Conservation (phyloP, 1,140 invertebrate genomes). For the Drosophila rhopaloa region DNA sequence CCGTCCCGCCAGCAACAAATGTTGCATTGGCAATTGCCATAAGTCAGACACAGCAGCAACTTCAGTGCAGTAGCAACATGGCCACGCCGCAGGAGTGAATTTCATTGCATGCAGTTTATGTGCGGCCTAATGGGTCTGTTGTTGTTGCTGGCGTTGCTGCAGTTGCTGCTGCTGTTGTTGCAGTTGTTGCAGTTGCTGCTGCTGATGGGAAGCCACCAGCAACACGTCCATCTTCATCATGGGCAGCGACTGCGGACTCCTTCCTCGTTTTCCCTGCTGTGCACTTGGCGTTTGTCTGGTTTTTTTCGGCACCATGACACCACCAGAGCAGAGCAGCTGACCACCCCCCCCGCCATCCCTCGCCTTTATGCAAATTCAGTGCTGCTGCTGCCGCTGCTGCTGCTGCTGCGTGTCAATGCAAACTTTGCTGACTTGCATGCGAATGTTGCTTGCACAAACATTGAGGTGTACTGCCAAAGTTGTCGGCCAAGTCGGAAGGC, state of each 20-base stretch:
- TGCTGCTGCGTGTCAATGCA: slow-evolving; percentile 80
- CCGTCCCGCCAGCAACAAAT: slow-evolving; percentile 64
- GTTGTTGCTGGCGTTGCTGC: slow-evolving; percentile 41
- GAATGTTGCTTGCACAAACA: slow-evolving; percentile 83
- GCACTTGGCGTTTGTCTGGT: slow-evolving; percentile 73
- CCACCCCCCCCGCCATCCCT: slow-evolving; percentile 19
- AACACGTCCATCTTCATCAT: slow-evolving; percentile 82
- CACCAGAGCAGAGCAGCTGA: slow-evolving; percentile 49
- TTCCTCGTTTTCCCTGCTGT: slow-evolving; percentile 51
- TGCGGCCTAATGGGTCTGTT: slow-evolving; percentile 76
- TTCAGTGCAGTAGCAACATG: slow-evolving; percentile 73
- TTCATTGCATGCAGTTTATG: slow-evolving; percentile 78
- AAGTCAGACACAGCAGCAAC: slow-evolving; percentile 68
- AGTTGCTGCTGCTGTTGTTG: slow-evolving; percentile 29
- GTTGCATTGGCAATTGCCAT: slow-evolving; percentile 83
- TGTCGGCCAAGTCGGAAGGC: slow-evolving; percentile 54
- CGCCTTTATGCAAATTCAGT: slow-evolving; percentile 78
- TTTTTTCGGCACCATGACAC: slow-evolving; percentile 79
- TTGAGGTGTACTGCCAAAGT: slow-evolving; percentile 79
- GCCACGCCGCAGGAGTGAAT: slow-evolving; percentile 75
- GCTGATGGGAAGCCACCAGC: slow-evolving; percentile 77
- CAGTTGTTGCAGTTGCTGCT: slow-evolving; percentile 25
- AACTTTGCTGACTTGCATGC: slow-evolving; percentile 84
- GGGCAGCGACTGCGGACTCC: slow-evolving; percentile 34
- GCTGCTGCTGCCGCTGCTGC: slow-evolving; percentile 19